Base-by-base conservation (phyloP, 2,888 invertebrate species). In the Drosophila borborema region DNA sequence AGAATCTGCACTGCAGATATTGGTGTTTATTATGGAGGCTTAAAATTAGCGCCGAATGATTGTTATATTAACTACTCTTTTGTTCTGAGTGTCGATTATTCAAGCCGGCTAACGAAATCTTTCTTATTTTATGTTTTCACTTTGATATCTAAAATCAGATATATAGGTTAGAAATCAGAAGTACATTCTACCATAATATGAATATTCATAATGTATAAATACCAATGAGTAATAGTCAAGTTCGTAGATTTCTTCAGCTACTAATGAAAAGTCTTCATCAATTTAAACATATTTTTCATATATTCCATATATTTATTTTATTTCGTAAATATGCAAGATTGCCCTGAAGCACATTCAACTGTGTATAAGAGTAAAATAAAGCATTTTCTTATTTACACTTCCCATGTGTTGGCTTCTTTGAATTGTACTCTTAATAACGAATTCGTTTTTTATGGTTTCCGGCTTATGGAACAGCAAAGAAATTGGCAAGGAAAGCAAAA, bases 361-460 rank as follows among this genome's bases (percentile, higher is more conserved):
- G 49, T 36, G 18, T 23, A 18, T 51, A 31, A n/a, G 28, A 41
- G n/a, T 43, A 53, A 61, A 14, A 23, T 12, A 41, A 64, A n/a
- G 16, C 8, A 4, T 43, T 40, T n/a, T 16, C 34, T n/a, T 61
- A 10, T 41, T 41, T 38, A 46, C 38, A 38, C 61, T 51, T 40
- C 18, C 49, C 31, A 48, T 20, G 31, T 64, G 54, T 66, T 72
- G 60, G 61, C 54, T 18, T 63, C 56, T 49, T 46, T 64, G 81
- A 68, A 69, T 73, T 88, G 81, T 72, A 88, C 77, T 86, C 82
- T 88, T 86, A 86, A 86, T 90, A 90, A 86, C 88, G 81, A 86
- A 86, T 88, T 88, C 86, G 67, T 80, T 88, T 90, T 86, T 86
- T 90, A 86, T 86, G 85, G 89, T 88, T 86, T 90, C 85, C 85